Conservation (phyloP, 2,113 vertebrate species). For the Xyrauchen texanus region DNA sequence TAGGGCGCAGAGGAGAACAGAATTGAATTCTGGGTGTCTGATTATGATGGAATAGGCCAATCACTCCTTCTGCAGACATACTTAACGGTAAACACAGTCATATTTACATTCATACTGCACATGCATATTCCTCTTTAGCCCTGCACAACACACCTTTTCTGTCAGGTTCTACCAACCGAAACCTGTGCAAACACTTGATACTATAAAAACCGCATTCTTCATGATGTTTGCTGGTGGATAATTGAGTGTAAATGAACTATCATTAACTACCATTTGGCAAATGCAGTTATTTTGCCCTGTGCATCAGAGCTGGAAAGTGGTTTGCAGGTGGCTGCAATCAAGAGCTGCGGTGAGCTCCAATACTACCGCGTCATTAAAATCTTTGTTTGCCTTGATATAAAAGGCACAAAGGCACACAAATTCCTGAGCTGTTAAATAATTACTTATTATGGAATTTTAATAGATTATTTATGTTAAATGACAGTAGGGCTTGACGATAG, state of each 20-base stretch:
- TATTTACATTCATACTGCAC: constrained; percentile 15
- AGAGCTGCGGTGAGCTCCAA: constrained; percentile 22
- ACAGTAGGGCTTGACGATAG: not conserved
- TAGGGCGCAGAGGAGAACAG: constrained; percentile 40
- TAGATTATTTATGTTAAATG: constrained; percentile 38
- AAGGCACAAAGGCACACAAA: not conserved
- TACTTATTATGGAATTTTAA: constrained; percentile 15
- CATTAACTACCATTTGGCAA: constrained; percentile 15
- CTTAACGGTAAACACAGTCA: not conserved
- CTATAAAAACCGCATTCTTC: constrained; percentile 10
- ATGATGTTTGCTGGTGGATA: constrained; percentile 13
- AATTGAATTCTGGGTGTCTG: constrained; percentile 45
- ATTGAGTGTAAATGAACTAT: constrained; percentile 27
- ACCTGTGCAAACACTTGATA: not conserved
- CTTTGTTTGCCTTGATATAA: constrained; percentile 22
- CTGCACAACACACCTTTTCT: not conserved
- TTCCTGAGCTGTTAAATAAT: not conserved
- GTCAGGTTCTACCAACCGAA: not conserved
- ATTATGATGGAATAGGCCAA: constrained; percentile 55
- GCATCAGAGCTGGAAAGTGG: constrained; percentile 2
- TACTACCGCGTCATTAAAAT: constrained; percentile 18
- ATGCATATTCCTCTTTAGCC: not conserved
- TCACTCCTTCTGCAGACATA: constrained; percentile 29
- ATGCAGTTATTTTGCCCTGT: not conserved
- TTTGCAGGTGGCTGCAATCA: constrained; percentile 31